A percentile compares a stretch with the other conserved stretches of the same genome.
phyloP scores from a whole-genome alignment of 2,797 vertebrate genomes.

The Aphelocoma californica region DNA sequence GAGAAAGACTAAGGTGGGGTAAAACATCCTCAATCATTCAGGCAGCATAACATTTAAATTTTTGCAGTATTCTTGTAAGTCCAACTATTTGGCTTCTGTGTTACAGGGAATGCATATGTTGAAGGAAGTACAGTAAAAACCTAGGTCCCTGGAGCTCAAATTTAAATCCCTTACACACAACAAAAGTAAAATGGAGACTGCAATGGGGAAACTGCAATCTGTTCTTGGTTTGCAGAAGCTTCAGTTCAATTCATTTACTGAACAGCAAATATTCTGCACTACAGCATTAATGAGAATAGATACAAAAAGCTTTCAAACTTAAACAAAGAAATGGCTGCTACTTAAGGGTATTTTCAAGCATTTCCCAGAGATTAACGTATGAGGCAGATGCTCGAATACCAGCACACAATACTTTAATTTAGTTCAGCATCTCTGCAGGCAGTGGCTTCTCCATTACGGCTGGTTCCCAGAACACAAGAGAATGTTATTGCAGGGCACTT shows the following conservation, averaged over 20 bases:
- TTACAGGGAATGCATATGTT: not conserved
- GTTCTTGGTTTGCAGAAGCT: constrained; percentile 27
- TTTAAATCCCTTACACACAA: constrained; percentile 13
- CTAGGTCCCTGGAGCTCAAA: not conserved
- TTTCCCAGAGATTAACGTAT: constrained; percentile 31
- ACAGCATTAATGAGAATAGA: constrained; percentile 45
- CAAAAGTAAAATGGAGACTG: constrained; percentile 11
- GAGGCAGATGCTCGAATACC: constrained; percentile 48
- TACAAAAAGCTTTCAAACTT: constrained; percentile 57
- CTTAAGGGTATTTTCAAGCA: constrained; percentile 53
- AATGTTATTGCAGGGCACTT: constrained; percentile 40
- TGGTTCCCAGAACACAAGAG: constrained; percentile 32
- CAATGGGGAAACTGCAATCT: constrained; percentile 41
- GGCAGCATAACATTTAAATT: not conserved
- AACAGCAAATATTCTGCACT: constrained; percentile 4
- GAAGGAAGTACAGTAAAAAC: constrained; percentile 3
- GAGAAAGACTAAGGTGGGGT: not conserved
- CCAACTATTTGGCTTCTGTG: not conserved
- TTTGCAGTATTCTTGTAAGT: not conserved
- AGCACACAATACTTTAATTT: constrained; percentile 60
- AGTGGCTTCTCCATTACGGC: constrained; percentile 32
- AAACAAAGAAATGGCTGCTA: constrained; percentile 57
- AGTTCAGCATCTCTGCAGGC: constrained; percentile 64
- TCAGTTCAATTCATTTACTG: constrained; percentile 57
- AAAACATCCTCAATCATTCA: not conserved